Conservation (phyloP, 2,888 invertebrate species). For the Trissolcus japonicus region DNA sequence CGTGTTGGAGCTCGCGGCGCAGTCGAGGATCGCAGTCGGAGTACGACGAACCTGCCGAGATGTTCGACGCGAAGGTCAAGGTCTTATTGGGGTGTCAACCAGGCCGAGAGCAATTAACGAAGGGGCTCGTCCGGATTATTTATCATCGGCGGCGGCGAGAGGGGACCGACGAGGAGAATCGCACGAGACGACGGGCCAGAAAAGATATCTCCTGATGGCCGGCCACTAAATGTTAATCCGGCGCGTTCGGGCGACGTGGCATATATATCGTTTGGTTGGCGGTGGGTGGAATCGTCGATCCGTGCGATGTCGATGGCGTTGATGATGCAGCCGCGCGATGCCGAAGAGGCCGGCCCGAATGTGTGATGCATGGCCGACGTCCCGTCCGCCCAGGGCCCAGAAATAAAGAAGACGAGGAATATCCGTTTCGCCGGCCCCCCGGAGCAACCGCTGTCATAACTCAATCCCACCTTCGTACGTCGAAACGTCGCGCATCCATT, state of each 20-base stretch:
- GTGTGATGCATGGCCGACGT: slow-evolving; percentile 76
- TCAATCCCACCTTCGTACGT: slow-evolving; percentile 76
- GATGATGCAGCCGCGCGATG: slow-evolving; percentile 60
- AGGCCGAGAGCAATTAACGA: slow-evolving; percentile 66
- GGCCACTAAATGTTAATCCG: slow-evolving; percentile 65
- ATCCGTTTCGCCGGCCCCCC: slow-evolving; percentile 74
- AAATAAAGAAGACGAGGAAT: slow-evolving; percentile 75
- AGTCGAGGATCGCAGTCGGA: slow-evolving; percentile 14
- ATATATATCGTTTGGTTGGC: slow-evolving; percentile 57
- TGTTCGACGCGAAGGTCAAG: slow-evolving; percentile 63
- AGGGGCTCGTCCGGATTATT: slow-evolving; percentile 63
- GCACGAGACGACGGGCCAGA: slow-evolving; percentile 3
- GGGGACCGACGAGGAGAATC: slow-evolving; percentile 8
- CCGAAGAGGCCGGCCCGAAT: slow-evolving; percentile 71
- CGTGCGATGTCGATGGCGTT: slow-evolving; percentile 61
- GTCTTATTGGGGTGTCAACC: slow-evolving; percentile 64
- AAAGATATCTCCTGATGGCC: slow-evolving; percentile 24
- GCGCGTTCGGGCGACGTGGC: slow-evolving; percentile 48
- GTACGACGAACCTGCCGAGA: slow-evolving; percentile 43
- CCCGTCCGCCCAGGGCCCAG: slow-evolving; percentile 67
- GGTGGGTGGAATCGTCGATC: slow-evolving; percentile 73
- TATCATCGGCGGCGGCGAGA: slow-evolving; percentile 50
- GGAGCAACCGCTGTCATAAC: slow-evolving; percentile 77
- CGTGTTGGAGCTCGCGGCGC: slow-evolving; percentile 41
- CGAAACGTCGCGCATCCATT: slow-evolving; percentile 62